Base-by-base conservation (phyloP, 2,113 vertebrate species). In the Paradisaea rubra region DNA sequence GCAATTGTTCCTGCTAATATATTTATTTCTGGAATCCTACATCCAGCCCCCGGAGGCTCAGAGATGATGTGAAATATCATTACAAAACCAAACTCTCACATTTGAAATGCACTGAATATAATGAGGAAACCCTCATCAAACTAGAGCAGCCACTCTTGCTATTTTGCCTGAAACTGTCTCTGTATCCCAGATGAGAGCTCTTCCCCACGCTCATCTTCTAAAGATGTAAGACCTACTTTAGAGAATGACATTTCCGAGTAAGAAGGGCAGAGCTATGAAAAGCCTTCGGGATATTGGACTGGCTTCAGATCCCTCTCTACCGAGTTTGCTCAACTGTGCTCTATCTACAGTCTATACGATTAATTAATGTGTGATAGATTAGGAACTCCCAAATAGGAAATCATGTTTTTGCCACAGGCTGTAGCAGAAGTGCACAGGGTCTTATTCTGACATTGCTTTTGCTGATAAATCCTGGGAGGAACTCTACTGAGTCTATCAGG, bases 351-450 rank as follows among this genome's bases (percentile, higher is more conserved):
- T 52, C 95, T 92, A 63, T 91, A 76, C 10, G 8, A 84, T 92
- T 96, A 95, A 96, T 95, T 96, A 95, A 92, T 15, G n/a, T 65
- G 66, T 91, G 83, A 97, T 95, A 85, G 92, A 94, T 94, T 77
- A 92, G 73, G 57, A 82, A 85, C 65, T 96, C 92, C 86, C 92
- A 87, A 95, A 92, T 52, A 97, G 90, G 86, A 95, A 96, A 91
- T 69, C 56, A 24, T 77, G 80, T 35, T 94, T 96, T 96, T 0
- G 35, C 92, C 39, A 45, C 80, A 70, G 94, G 92, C 88, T 76
- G 71, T 9, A 93, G 81, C 54, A 93, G 78, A 65, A 88, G 57
- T 20, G 66, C 50, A 21, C 31, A 11, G 84, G 91, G 76, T 81
- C 91, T 90, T 37, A 57, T 30, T 91, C 80, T 96, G 93, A 68